phyloP scores from a whole-genome alignment of 2,113 vertebrate genomes.

The Thunnus maccoyii region DNA sequence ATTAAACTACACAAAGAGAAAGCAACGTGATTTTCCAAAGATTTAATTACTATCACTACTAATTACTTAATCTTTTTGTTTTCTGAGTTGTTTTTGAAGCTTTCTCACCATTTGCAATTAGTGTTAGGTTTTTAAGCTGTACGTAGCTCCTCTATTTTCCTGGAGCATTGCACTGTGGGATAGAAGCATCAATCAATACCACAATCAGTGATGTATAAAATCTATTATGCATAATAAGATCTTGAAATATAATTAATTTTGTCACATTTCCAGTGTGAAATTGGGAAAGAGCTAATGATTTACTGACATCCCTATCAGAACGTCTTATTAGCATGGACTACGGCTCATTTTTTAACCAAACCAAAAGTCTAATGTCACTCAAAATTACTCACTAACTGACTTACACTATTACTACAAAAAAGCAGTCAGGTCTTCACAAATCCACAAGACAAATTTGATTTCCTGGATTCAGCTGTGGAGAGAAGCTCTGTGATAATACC shows the following conservation, averaged over 20 bases:
- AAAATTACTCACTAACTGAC: background rate
- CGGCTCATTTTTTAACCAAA: background rate
- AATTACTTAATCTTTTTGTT: background rate
- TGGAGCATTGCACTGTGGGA: too few relatives aligned
- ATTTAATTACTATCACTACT: too few relatives aligned
- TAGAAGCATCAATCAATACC: background rate
- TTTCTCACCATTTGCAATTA: background rate
- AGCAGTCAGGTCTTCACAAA: background rate
- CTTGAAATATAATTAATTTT: background rate
- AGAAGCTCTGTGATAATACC: background rate
- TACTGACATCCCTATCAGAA: background rate
- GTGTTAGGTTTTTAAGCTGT: background rate
- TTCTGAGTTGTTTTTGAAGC: background rate
- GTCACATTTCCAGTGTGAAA: background rate
- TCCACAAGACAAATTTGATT: slow-evolving; percentile 10
- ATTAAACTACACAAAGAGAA: too few relatives aligned
- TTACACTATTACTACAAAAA: background rate
- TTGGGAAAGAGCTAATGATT: background rate
- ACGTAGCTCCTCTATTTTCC: background rate
- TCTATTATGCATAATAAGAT: background rate
- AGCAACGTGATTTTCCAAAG: background rate
- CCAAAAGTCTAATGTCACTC: too few relatives aligned
- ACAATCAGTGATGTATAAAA: background rate
- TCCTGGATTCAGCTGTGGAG: slow-evolving; percentile 4
- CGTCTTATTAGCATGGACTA: background rate